These are phyloP conservation scores for Melanotaenia nigrans DNA, from an alignment of 2,797 vertebrate species.

Conservation along the genomic window DNA sequence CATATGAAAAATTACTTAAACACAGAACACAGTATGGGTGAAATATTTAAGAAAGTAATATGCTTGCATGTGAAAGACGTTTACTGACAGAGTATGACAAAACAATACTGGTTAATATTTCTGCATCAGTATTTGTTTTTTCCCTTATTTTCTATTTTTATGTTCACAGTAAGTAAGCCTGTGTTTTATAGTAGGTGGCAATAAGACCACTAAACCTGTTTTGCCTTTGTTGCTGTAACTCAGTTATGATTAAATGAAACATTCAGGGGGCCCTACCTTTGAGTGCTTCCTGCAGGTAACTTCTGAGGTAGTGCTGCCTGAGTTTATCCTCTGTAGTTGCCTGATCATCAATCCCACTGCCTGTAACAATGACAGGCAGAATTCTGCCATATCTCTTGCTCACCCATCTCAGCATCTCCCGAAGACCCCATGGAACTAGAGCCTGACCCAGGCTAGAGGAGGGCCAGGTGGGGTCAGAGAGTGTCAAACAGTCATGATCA, in stretches of 20 bases:
- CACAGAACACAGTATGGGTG: background rate
- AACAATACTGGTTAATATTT: background rate
- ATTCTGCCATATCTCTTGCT: slow-evolving; percentile 83
- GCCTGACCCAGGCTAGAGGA: slow-evolving; percentile 84
- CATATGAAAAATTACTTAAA: background rate
- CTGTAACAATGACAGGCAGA: slow-evolving; percentile 88
- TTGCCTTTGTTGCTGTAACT: slow-evolving; percentile 4
- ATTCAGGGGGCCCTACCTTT: slow-evolving; percentile 83
- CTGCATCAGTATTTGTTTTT: background rate
- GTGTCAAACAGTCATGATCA: slow-evolving; percentile 82
- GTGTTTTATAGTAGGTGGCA: slow-evolving; percentile 48
- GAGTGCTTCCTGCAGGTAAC: slow-evolving; percentile 89
- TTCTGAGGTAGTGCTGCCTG: slow-evolving; percentile 87
- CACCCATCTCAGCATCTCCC: slow-evolving; percentile 90
- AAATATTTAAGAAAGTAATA: slow-evolving; percentile 2
- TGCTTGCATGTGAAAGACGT: slow-evolving; percentile 7
- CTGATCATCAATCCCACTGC: slow-evolving; percentile 91
- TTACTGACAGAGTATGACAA: slow-evolving; percentile 44
- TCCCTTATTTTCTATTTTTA: slow-evolving; percentile 46
- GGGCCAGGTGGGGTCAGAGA: slow-evolving; percentile 88
- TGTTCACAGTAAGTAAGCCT: slow-evolving; percentile 60
- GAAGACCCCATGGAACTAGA: slow-evolving; percentile 89
- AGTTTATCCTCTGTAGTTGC: slow-evolving; percentile 85
- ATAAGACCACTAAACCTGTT: slow-evolving; percentile 53
- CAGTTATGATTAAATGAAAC: background rate